Evolutionary conservation across 2,888 invertebrate species (phyloP), one percentile per base, ranked within the genome.

Genomic region (Tigriopus californicus): DNA sequence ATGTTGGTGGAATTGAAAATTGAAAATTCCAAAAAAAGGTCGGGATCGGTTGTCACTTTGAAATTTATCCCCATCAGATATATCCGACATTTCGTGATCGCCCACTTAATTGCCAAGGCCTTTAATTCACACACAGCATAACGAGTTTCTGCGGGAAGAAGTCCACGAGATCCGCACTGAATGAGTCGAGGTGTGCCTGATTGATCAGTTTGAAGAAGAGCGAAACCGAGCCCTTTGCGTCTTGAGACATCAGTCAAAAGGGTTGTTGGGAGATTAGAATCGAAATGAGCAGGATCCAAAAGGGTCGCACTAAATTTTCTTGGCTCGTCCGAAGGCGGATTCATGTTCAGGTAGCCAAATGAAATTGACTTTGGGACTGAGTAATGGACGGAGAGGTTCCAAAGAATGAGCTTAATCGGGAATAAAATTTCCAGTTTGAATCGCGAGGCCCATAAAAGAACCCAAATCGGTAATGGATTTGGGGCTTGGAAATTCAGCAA

Each of bases 361-460:
- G 40, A 42, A 54, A 5, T 13, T 13, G 42, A 56, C 60, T 8
- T 18, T 33, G 2, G 54, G 59, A 12, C n/a, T 24, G 8, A 59
- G 46, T 6, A 49, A 55, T 5, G 57, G 20, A 15, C 41, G 2
- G 2, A 61, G 40, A 3, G 61, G 59, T n/a, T 48, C 25, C 12
- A 59, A 48, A 20, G 56, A 48, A 5, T 22, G 20, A 8, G 57
- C 52, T 18, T 41, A 25, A 10, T 41, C 56, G 2, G 56, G 18
- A 13, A 49, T 41, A 18, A 61, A 61, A 5, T 20, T 13, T 1
- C 52, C 55, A 5, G 52, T 25, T 25, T 61, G 57, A 33, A 51
- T 61, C 1, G 20, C 52, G 1, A 60, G 44, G 1, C 60, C 61
- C 56, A 56, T 22, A 41, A 61, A 61, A n/a, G 57, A 52, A 12